Base-by-base conservation (phyloP, 2,113 vertebrate species). In the Globicephala melas region DNA sequence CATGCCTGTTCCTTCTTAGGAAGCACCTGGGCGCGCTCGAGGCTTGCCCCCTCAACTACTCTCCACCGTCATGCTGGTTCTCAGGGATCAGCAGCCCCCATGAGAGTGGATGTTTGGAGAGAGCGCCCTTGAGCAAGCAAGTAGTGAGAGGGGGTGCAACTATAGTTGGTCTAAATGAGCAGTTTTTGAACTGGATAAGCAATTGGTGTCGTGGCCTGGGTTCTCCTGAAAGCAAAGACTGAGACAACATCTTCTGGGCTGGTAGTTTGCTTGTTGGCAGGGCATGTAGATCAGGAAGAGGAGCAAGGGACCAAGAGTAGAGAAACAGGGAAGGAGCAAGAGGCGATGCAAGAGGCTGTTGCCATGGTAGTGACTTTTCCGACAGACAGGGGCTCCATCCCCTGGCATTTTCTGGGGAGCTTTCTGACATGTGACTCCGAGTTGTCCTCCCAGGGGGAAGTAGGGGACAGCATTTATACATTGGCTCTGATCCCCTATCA, bases 321-420 rank as follows among this genome's bases (percentile, higher is more conserved):
- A 65, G 26, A 73, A 50, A 82, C 20, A 36, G 71, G 17, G 13
- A 25, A 77, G 33, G 53, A 55, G 7, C 4, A 15, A 77, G 3
- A 41, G 25, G 33, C 4, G 2, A 18, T 8, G 50, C 18, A 8
- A 44, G 31, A 18, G 1, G 6, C 1, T 7, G 6, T 33, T 67
- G 81, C 50, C 36, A 68, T 8, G 58, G 3, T 9, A 74, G 13
- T n/a, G 58, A 44, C n/a, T 36, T 5, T 25, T 28, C 31, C 13
- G 0, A 1, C 3, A 31, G 14, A 38, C 67, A 41, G 12, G n/a
- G 36, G 2, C 36, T 60, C 55, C 38, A 20, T 28, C 11, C 62
- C 21, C 25, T 68, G 65, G 26, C 4, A 18, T 50, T 62, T 60
- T 36, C 44, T 55, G 36, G 50, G 58, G 36, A 14, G 23, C 4